Base-by-base conservation (phyloP, 2,797 vertebrate species). In the Lepilemur septentrionalis region DNA sequence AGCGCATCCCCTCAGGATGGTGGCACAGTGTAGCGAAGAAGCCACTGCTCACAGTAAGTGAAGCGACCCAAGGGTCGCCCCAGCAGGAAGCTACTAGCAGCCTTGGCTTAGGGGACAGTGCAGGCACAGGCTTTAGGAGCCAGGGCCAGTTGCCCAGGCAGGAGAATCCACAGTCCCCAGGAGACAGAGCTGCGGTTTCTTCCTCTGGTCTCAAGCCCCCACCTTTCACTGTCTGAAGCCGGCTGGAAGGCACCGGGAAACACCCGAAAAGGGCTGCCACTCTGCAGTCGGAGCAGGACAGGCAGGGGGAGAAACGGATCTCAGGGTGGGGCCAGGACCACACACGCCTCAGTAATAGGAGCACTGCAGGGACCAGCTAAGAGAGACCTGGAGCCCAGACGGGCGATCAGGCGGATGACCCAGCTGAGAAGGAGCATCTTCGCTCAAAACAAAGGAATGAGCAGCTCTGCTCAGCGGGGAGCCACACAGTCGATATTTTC, bases 401-500 rank as follows among this genome's bases (percentile, higher is more conserved):
- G 4, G 35, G 52, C 38, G 11, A 32, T 25, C 0, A 93, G 50
- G 22, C 2, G 10, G 8, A 13, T 4, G 11, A 17, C 75, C 67
- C 52, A 20, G 15, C 2, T 2, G 25, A 81, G 28, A n/a, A 0
- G 14, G 43, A 10, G 0, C 32, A 0, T 20, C 15, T 85, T 4
- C 0, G 18, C 28, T 61, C 57, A 59, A 25, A 55, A 50, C 0
- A 0, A 18, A 69, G 22, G 48, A 3, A 2, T 3, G 14, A 38
- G n/a, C 32, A 2, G 17, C n/a, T 23, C 25, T 7, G 7, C 22
- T 20, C 28, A 2, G 55, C 4, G 0, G 41, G 22, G 28, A 5
- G 10, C 7, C 4, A 6, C 4, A 4, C 0, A 0, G 4, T 6
- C 1, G 1, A 3, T 2, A 13, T 35, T n/a, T 7, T 28, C 38